Conservation (phyloP, 2,113 vertebrate genomes). For the Anser brachyrhynchus region DNA sequence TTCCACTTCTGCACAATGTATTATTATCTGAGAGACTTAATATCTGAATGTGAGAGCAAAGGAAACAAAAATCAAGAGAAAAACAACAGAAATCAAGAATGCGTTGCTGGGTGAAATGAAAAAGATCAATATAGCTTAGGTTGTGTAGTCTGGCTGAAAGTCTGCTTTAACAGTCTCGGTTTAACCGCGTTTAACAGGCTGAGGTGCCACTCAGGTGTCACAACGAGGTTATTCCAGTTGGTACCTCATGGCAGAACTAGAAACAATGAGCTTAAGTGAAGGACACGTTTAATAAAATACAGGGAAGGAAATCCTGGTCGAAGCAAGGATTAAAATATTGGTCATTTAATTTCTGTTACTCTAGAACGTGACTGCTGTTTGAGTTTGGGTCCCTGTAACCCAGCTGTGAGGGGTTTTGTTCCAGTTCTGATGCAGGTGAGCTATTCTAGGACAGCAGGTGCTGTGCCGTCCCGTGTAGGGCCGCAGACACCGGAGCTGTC, state of each 20-base stretch:
- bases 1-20: not conserved
- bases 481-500: not conserved
- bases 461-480: not conserved
- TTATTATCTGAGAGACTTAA: not conserved
- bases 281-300: not conserved
- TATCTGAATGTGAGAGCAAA: not conserved
- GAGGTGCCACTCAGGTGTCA: not conserved
- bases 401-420: not conserved
- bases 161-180: not conserved
- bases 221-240: not conserved
- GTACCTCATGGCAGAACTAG: not conserved
- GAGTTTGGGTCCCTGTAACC: too few species aligned
- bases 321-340: not conserved
- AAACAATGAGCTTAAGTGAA: not conserved
- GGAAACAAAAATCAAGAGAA: not conserved
- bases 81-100: not conserved
- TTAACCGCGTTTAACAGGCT: not conserved
- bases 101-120: not conserved
- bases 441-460: not conserved
- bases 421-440: fast-evolving
- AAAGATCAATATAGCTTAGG: not conserved
- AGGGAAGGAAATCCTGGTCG: not conserved
- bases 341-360: not conserved
- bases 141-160: not conserved
- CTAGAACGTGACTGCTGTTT: not conserved